These are phyloP conservation scores for Valencia hispanica DNA, from an alignment of 2,797 vertebrate species.

Conservation along the genomic window DNA sequence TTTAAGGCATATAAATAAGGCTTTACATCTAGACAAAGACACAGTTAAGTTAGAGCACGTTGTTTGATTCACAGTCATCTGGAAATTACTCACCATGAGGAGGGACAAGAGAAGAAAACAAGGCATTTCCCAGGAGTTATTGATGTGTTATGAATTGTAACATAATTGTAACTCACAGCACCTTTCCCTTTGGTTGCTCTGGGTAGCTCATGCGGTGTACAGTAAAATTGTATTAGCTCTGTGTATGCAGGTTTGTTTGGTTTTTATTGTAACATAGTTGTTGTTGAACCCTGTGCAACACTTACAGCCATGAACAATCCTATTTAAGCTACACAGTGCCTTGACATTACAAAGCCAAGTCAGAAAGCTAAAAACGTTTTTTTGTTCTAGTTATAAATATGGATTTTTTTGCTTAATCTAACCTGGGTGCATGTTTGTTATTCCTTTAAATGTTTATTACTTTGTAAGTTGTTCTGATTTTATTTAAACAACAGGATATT, in stretches of 20 bases:
- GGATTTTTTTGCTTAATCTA: slow-evolving; percentile 43
- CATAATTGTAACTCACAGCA: slow-evolving; percentile 42
- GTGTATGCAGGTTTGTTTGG: slow-evolving; percentile 43
- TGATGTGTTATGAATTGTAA: slow-evolving; percentile 32
- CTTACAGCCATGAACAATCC: slow-evolving; percentile 74
- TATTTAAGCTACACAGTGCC: slow-evolving; percentile 76
- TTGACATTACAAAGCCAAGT: slow-evolving; percentile 72
- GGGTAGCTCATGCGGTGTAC: slow-evolving; percentile 57
- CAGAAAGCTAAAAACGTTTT: slow-evolving; percentile 54
- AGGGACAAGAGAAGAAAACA: slow-evolving; percentile 7
- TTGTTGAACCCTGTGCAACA: slow-evolving; percentile 64
- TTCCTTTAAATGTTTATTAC: slow-evolving; percentile 41
- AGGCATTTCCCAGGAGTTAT: slow-evolving; percentile 19
- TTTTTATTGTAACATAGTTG: slow-evolving; percentile 50
- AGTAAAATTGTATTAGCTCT: slow-evolving; percentile 47
- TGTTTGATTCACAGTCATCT: slow-evolving; percentile 18
- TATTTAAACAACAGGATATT: slow-evolving; percentile 69
- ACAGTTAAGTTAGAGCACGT: slow-evolving; percentile 12
- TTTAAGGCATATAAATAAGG: background rate
- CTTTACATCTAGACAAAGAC: background rate
- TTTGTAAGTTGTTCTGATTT: slow-evolving; percentile 50
- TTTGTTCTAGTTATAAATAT: slow-evolving; percentile 48
- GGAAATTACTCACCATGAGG: slow-evolving; percentile 7
- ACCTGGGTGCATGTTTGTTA: slow-evolving; percentile 66
- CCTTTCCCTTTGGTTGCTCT: slow-evolving; percentile 31